A percentile compares a stretch with the other conserved stretches of the same genome.
Evolutionary conservation across 35 echinoderm and acorn worm genomes (phyloP).

Genomic region (Patiria miniata): DNA sequence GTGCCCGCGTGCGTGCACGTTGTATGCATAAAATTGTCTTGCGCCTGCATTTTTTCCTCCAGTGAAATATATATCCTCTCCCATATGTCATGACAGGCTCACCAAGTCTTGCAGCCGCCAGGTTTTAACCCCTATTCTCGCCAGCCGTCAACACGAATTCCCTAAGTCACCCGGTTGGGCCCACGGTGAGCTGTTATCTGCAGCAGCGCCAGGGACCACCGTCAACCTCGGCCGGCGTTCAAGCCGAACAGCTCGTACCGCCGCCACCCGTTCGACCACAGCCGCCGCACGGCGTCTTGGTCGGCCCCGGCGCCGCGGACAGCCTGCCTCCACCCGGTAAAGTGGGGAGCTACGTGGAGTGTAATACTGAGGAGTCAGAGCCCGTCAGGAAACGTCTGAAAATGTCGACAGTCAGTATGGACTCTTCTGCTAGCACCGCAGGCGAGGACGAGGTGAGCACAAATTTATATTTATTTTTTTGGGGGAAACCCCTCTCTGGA

Average conservation of each 20-base stretch:
- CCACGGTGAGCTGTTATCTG: slow-evolving; percentile 30
- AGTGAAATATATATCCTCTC: not conserved
- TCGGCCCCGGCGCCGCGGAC: slow-evolving; percentile 8
- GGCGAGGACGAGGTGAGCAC: slow-evolving; percentile 64
- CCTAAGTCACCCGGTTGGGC: slow-evolving; percentile 25
- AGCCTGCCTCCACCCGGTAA: slow-evolving; percentile 43
- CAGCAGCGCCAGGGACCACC: slow-evolving; percentile 27
- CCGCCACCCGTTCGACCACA: slow-evolving; percentile 8
- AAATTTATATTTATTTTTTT: not conserved
- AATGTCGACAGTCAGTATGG: slow-evolving; percentile 76
- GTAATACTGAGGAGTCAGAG: slow-evolving; percentile 49
- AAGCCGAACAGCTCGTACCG: slow-evolving; percentile 6
- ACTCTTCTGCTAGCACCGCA: slow-evolving; percentile 68
- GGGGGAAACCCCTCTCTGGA: not conserved
- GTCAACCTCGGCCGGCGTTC: not conserved
- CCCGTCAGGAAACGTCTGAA: slow-evolving; percentile 68
- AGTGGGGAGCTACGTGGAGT: slow-evolving; percentile 72
- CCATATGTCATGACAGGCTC: not conserved
- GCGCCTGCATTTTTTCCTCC: not conserved
- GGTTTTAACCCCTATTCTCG: slow-evolving; percentile 20
- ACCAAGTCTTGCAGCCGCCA: slow-evolving; percentile 7
- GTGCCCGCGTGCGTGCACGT: not conserved
- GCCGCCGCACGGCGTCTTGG: slow-evolving; percentile 41
- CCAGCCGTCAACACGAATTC: slow-evolving; percentile 32
- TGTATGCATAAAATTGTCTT: not conserved